phyloP scores from a whole-genome alignment of 2,113 vertebrate species.

The Syngnathus typhle region DNA sequence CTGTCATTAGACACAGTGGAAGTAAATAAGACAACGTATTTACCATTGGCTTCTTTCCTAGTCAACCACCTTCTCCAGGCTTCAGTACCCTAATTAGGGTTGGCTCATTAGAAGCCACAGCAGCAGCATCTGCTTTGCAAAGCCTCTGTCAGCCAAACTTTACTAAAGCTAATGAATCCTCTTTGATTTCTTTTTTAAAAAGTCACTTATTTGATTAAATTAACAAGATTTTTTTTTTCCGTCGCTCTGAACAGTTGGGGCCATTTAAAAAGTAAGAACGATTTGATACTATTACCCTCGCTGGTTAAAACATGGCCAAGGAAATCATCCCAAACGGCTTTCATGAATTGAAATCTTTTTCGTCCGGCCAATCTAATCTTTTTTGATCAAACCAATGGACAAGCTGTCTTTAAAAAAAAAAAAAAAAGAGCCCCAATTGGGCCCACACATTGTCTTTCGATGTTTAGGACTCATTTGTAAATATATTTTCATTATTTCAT shows the following conservation, averaged over 20 bases:
- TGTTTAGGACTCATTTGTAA: slow-evolving; percentile 1
- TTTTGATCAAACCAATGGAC: slow-evolving; percentile 3
- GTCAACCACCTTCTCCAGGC: slow-evolving; percentile 68
- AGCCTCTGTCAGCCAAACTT: slow-evolving; percentile 78
- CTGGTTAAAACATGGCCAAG: slow-evolving; percentile 45
- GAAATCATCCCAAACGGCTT: slow-evolving; percentile 33
- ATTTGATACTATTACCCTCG: slow-evolving; percentile 56
- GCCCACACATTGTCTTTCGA: not conserved
- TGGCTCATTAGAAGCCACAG: slow-evolving; percentile 77
- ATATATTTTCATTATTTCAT: not conserved
- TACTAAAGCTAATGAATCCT: slow-evolving; percentile 80
- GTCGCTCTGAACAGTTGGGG: slow-evolving; percentile 50
- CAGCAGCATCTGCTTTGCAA: slow-evolving; percentile 79
- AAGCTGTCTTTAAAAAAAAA: slow-evolving; percentile 1
- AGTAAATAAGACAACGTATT: slow-evolving; percentile 72
- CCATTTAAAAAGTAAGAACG: slow-evolving; percentile 63
- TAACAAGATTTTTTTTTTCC: slow-evolving; percentile 53
- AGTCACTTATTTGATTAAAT: slow-evolving; percentile 80
- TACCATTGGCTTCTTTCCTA: slow-evolving; percentile 68
- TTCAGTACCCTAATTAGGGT: slow-evolving; percentile 73
- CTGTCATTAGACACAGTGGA: slow-evolving; percentile 71
- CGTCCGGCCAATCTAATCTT: too few species aligned
- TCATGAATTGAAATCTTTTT: slow-evolving; percentile 17
- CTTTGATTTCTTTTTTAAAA: slow-evolving; percentile 78
- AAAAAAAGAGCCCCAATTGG: slow-evolving; percentile 2